Conservation (phyloP, 2,797 vertebrate genomes). For the Microctenopoma lineatum region DNA sequence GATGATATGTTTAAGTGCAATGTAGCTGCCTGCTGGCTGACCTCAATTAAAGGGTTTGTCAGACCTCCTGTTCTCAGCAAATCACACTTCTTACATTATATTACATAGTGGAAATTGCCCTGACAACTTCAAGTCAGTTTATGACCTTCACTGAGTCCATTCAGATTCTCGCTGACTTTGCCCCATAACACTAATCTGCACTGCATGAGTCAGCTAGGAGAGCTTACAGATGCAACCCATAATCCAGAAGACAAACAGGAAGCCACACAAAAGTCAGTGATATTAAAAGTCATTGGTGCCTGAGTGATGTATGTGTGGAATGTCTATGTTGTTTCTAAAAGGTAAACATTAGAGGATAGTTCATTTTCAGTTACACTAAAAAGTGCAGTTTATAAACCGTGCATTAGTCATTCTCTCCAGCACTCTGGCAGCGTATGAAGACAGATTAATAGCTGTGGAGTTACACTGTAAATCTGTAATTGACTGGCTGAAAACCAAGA, state of each 20-base stretch:
- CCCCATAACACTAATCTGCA: constrained; percentile 73
- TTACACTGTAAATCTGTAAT: constrained; percentile 56
- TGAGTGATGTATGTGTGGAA: constrained; percentile 33
- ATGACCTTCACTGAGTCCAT: constrained; percentile 76
- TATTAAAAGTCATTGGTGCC: constrained; percentile 22
- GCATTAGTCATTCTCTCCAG: constrained; percentile 41
- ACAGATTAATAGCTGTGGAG: constrained; percentile 48
- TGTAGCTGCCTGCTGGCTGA: constrained; percentile 61
- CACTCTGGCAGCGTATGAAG: constrained; percentile 13
- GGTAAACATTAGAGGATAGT: constrained; percentile 47
- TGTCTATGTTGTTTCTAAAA: constrained; percentile 23
- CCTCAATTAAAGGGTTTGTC: constrained; percentile 70
- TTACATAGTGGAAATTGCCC: constrained; percentile 73
- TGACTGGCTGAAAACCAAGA: constrained; percentile 55
- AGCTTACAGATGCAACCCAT: constrained; percentile 58
- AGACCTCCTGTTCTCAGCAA: constrained; percentile 52
- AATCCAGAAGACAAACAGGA: constrained; percentile 68
- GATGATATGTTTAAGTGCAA: constrained; percentile 58
- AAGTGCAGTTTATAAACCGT: constrained; percentile 43
- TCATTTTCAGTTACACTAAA: constrained; percentile 44
- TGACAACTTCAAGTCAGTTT: constrained; percentile 75
- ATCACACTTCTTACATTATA: constrained; percentile 63
- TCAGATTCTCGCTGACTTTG: constrained; percentile 77
- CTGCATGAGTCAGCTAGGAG: constrained; percentile 74
- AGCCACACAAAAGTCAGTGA: constrained; percentile 13